Evolutionary conservation across 2,113 vertebrate genomes (phyloP).

Genomic region (Mesembrinibis cayennensis): DNA sequence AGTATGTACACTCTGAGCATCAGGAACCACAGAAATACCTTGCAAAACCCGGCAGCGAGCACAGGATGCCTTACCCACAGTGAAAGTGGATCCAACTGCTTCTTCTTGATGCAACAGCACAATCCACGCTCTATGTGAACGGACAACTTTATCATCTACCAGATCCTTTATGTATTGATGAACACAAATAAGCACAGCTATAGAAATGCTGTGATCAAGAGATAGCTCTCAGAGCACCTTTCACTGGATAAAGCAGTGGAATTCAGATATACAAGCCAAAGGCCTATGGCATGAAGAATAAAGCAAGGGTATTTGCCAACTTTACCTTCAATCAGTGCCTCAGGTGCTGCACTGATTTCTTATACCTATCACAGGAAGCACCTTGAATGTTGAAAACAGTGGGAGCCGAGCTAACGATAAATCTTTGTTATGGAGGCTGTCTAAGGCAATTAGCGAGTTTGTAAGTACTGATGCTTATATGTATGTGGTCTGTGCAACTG

Average conservation of each 20-base stretch:
- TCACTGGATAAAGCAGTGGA: neutral
- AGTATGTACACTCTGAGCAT: neutral
- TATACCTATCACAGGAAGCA: neutral
- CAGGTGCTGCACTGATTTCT: neutral
- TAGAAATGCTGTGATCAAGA: neutral
- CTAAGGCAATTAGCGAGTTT: neutral
- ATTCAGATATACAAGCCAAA: neutral
- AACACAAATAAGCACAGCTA: neutral
- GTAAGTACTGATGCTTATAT: neutral
- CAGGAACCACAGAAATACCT: neutral
- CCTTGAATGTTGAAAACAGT: neutral
- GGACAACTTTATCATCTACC: neutral
- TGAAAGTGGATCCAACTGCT: neutral
- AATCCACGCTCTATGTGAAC: neutral
- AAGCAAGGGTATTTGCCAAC: neutral
- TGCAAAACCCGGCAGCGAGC: neutral
- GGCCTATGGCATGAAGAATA: neutral
- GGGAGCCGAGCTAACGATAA: neutral
- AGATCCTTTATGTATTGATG: neutral
- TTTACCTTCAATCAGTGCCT: neutral
- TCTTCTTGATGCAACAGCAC: neutral
- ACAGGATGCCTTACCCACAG: rapidly evolving
- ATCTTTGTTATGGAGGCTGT: neutral
- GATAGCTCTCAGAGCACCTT: neutral
- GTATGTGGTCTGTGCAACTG: neutral